These are phyloP conservation scores for Hypomecis punctinalis DNA, from an alignment of 2,888 invertebrate genomes.

Conservation along the genomic window DNA sequence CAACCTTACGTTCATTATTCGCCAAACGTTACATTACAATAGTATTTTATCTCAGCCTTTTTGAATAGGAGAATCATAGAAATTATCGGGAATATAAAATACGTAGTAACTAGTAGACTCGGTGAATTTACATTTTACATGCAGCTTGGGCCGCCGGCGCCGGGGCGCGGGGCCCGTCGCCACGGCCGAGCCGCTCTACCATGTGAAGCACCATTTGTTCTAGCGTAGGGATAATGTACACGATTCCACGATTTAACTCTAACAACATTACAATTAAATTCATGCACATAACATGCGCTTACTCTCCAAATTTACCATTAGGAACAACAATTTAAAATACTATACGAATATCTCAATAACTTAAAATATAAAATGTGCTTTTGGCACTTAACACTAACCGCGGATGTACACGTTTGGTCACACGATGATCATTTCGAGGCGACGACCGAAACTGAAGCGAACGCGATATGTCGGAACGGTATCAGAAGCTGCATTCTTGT, in stretches of 20 bases:
- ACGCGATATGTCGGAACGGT: constrained; percentile 28
- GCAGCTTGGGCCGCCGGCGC: constrained; percentile 47
- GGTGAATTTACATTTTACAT: constrained; percentile 74
- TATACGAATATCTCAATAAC: constrained; percentile 75
- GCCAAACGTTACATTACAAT: constrained; percentile 77
- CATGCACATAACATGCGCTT: constrained; percentile 69
- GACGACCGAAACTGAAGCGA: constrained; percentile 34
- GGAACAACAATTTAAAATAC: constrained; percentile 83
- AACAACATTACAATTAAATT: constrained; percentile 75
- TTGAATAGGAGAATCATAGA: constrained; percentile 83
- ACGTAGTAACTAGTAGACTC: constrained; percentile 67
- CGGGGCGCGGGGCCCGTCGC: constrained; percentile 20
- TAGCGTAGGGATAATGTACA: constrained; percentile 85
- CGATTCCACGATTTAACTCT: constrained; percentile 78
- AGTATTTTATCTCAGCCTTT: constrained; percentile 81
- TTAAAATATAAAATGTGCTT: constrained; percentile 75
- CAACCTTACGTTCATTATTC: constrained; percentile 65
- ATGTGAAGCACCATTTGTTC: constrained; percentile 85
- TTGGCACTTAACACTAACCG: constrained; percentile 80
- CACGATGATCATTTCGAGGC: constrained; percentile 35
- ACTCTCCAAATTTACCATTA: constrained; percentile 77
- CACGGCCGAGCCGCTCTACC: constrained; percentile 68
- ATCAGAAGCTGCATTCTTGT: constrained; percentile 54
- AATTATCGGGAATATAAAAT: constrained; percentile 77
- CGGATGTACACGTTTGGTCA: constrained; percentile 43